Evolutionary conservation across 2,797 vertebrate genomes (phyloP), one percentile per base, ranked within the genome.

Genomic region (Botia kubotai): DNA sequence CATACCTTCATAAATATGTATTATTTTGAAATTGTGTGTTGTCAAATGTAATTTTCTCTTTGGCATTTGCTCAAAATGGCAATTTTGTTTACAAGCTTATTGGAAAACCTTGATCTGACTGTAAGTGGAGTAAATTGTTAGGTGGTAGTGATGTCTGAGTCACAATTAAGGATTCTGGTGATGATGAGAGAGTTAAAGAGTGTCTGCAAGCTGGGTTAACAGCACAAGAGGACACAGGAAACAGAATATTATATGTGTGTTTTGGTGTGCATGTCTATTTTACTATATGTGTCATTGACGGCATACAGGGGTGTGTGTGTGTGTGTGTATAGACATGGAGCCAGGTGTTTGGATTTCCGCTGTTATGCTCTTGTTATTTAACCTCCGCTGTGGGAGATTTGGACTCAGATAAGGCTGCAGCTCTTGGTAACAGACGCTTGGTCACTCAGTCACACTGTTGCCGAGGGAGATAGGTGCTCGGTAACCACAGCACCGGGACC

Each of bases 371-470:
- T 83, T 91, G 80, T 91, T 93, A 89, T 88, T 91, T 90, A 89
- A 86, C 86, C 83, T 87, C 88, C 85, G 79, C 84, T 89, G 77
- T 62, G 87, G 88, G 85, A 36, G 83, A 91, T 88, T 85, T 89
- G 91, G 90, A 85, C 82, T 83, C 74, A 83, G 90, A 90, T 92
- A 92, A 91, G 89, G 67, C 85, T 83, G 48, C 23, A 78, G 83
- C 71, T 82, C 85, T 92, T 89, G 90, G 90, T 90, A 94, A 94
- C 89, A 95, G 94, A 91, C 92, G 84, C 89, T 88, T 91, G 83
- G 87, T 85, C 87, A 84, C 87, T 91, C 87, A 87, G 71, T 80
- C 75, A 55, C 78, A 65, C 79, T 83, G 79, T 85, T 88, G 82
- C 79, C 74, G 63, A 81, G 60, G 23, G 71, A 86, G 87, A 91